Base-by-base conservation (phyloP, 2,888 invertebrate genomes). In the Eupithecia inturbata region DNA sequence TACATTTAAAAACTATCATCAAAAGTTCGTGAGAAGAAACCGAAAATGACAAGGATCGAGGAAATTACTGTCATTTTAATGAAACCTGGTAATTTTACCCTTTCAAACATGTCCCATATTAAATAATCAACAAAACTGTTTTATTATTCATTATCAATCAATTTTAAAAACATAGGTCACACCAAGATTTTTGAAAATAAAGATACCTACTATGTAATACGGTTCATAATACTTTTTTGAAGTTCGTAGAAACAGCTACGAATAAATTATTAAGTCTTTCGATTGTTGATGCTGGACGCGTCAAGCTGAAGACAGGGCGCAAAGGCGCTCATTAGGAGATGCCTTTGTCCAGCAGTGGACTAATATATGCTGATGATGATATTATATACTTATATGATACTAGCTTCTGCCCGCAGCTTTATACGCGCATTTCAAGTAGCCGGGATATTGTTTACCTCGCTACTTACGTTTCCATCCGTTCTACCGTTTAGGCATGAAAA, bases 1-100 rank as follows among this genome's bases (percentile, higher is more conserved):
- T 69, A 10, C 68, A 66, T 68, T 68, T 70, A 64, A 53, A 76
- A 68, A 73, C 67, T 71, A 64, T 70, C 72, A 68, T 72, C 73
- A 67, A 67, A 76, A 69, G 53, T 62, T 71, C 72, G 70, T 64
- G 70, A 69, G 74, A 74, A 70, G 67, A 69, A 68, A 66, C 63
- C 39, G 28, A 71, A 87, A 90, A 88, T 86, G 84, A 83, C 88
- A 88, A 84, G 83, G 82, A 81, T 80, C 75, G 79, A 74, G 82
- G 78, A 82, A 88, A 85, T 86, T 86, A 79, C 84, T 73, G 82
- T 83, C 74, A 80, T 83, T 83, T 85, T 81, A 75, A 79, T 79
- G 67, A 79, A 83, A 78, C 84, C 79, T 84, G 77, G 77, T 75
- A 80, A 82, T 83, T 82, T 74, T 78, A 82, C 78, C 57, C 78